Evolutionary conservation across 2,797 vertebrate genomes (phyloP).

Genomic region (Orientallactaga sibirica): DNA sequence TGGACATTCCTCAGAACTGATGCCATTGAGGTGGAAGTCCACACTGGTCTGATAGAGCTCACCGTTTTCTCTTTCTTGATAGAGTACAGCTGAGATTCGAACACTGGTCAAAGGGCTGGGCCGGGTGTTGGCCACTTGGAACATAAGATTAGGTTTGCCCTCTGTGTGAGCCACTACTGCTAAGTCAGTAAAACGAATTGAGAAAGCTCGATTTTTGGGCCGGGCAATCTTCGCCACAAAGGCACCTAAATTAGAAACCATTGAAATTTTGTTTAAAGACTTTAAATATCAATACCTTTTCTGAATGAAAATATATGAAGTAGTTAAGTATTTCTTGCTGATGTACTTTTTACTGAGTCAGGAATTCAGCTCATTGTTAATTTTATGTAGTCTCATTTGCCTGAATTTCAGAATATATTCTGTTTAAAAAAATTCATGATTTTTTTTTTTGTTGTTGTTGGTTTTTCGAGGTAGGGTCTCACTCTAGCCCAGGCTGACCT

Average conservation of each 20-base stretch:
- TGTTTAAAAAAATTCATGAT: not conserved
- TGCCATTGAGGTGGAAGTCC: constrained; percentile 93
- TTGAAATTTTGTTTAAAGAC: constrained; percentile 72
- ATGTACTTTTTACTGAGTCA: constrained; percentile 7
- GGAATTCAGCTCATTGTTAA: constrained; percentile 55
- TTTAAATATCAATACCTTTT: constrained; percentile 60
- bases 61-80: constrained; percentile 93
- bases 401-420: constrained; percentile 42
- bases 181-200: constrained; percentile 94
- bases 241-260: constrained; percentile 91
- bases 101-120: constrained; percentile 94
- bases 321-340: constrained; percentile 51
- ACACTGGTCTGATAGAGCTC: constrained; percentile 94
- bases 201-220: constrained; percentile 95
- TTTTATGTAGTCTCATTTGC: constrained; percentile 31
- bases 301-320: constrained; percentile 56
- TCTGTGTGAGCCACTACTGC: constrained; percentile 93
- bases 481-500: too few relatives aligned
- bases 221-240: constrained; percentile 99
- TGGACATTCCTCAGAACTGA: constrained; percentile 92
- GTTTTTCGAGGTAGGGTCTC: too few relatives aligned
- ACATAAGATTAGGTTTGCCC: constrained; percentile 93
- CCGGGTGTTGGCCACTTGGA: constrained; percentile 95
- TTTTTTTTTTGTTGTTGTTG: too few relatives aligned
- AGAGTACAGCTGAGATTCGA: constrained; percentile 94